Evolutionary conservation across 2,888 invertebrate species (phyloP), one percentile per base, ranked within the genome.

Genomic region (Andrena fulva): DNA sequence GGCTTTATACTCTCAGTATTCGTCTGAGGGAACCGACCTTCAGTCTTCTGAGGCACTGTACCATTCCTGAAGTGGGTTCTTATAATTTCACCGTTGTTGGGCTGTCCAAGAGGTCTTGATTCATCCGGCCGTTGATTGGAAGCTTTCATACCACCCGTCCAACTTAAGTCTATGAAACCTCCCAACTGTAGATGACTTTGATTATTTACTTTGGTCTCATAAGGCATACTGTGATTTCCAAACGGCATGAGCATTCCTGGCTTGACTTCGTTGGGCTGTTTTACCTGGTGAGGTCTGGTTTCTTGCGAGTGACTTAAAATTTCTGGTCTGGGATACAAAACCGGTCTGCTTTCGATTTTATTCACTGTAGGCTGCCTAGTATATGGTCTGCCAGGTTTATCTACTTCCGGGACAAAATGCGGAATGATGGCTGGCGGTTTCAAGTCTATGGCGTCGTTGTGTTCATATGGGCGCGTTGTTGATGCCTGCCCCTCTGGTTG

Each of bases 341-440:
- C 33, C 0, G 89, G 88, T 48, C 89, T 88, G 0, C n/a, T 84
- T 20, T 90, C 87, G 7, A 86, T 77, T 56, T 85, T 85, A 7
- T 63, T 75, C 8, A 77, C 63, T 12, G 56, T 64, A 54, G 91
- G 80, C 0, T 89, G 86, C 71, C 89, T 89, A 2, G 87, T 73
- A 52, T 86, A 91, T 8, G 91, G 91, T 79, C 91, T 88, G 50
- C 89, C 90, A 5, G 91, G 91, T 8, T 91, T 91, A 2, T 91
- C 90, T 3, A 86, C 79, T 52, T 86, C 81, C 6, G 75, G 67
- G 0, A 85, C 86, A 42, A 89, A 89, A 12, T 87, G 87, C 1
- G 90, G 71, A 72, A 83, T 85, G 6, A 88, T 89, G 0, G 89
- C 91, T 0, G 93, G 92, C 10, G 92, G 90, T 31, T 91, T 92